Percentiles rank a stretch among this genome's conserved stretches.
These are phyloP conservation scores for Pelecanus crispus DNA, from an alignment of 2,113 vertebrate species.

Conservation along the genomic window DNA sequence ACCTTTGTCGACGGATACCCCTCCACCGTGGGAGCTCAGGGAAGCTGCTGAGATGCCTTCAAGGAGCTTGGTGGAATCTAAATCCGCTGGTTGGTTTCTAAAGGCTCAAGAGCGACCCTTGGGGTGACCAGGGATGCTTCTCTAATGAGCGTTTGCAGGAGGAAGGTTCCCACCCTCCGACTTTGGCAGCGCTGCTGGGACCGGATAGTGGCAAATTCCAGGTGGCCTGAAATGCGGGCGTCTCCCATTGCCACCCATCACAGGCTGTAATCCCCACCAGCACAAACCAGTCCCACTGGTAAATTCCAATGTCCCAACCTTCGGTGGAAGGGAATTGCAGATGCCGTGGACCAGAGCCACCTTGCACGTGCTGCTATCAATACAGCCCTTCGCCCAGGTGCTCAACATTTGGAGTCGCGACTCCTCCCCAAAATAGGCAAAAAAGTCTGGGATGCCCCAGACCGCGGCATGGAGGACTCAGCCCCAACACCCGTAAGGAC, in stretches of 20 bases:
- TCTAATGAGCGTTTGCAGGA: not conserved
- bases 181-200: not conserved
- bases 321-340: not conserved
- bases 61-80: not conserved
- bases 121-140: not conserved
- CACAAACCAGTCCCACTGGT: not conserved
- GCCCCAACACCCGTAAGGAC: not conserved
- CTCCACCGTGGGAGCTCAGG: not conserved
- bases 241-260: not conserved
- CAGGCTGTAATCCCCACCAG: not conserved
- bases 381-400: accelerated
- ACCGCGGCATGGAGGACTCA: accelerated
- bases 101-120: not conserved
- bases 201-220: not conserved
- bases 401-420: accelerated
- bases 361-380: accelerated
- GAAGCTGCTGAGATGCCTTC: not conserved
- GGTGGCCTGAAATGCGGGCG: not conserved
- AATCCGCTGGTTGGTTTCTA: not conserved
- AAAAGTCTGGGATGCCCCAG: accelerated
- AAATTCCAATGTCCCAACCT: not conserved
- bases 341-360: not conserved
- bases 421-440: not conserved
- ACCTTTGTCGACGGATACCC: not conserved
- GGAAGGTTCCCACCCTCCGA: not conserved